Conservation (phyloP, 2,113 vertebrate species). For the Saccopteryx leptura region DNA sequence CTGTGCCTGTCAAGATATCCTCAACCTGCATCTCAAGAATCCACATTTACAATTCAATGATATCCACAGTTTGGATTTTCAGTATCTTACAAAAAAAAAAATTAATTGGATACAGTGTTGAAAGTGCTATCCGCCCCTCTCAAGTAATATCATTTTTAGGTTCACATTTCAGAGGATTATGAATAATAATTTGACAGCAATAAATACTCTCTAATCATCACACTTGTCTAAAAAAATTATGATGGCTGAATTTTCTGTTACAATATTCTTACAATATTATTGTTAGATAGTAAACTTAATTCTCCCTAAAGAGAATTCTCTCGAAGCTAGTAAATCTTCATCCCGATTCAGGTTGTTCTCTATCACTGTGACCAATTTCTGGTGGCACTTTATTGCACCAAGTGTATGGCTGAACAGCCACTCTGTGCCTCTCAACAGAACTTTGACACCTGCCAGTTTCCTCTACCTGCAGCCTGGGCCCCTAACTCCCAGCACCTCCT, state of each 20-base stretch:
- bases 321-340: not conserved
- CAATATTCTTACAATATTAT: not conserved
- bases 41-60: not conserved
- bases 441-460: accelerated
- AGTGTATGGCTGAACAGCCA: not conserved
- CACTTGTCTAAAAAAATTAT: slow-evolving; percentile 61
- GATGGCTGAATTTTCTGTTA: not conserved
- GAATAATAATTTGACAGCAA: slow-evolving; percentile 80
- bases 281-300: not conserved
- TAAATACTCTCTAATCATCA: slow-evolving; percentile 69
- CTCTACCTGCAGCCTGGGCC: no score
- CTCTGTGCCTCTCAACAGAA: not conserved
- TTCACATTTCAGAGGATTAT: slow-evolving; percentile 57
- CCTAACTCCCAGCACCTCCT: accelerated
- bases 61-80: not conserved
- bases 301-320: not conserved
- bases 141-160: slow-evolving; percentile 14
- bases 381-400: not conserved
- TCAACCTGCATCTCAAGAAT: not conserved
- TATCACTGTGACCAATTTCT: not conserved
- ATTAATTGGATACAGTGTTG: slow-evolving; percentile 34
- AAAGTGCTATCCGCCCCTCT: slow-evolving; percentile 8
- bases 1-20: not conserved
- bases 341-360: not conserved
- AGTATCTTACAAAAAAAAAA: not conserved